These are phyloP conservation scores for Spinus pinus DNA, from an alignment of 2,797 vertebrate genomes.

Conservation along the genomic window DNA sequence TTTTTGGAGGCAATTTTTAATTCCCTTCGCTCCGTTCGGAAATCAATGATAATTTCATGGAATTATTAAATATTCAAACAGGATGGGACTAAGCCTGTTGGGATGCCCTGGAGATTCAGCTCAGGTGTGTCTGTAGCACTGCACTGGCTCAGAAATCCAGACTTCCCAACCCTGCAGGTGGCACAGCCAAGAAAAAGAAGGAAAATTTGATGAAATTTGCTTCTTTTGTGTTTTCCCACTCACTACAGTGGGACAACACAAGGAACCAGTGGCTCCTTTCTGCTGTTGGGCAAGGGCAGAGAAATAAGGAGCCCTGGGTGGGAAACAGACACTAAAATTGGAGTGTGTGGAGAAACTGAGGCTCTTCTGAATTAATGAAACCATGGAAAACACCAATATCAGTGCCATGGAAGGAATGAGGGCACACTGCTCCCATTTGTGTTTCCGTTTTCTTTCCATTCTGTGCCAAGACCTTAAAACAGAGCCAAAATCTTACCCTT, in stretches of 20 bases:
- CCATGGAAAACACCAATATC: rapidly evolving
- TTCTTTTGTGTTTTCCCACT: background rate
- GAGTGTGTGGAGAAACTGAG: background rate
- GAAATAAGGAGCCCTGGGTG: background rate
- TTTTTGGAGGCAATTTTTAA: slow-evolving; percentile 56
- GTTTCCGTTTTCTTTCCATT: background rate
- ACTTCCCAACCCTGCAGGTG: background rate
- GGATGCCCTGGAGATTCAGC: background rate
- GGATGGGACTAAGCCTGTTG: background rate
- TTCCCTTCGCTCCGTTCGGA: background rate
- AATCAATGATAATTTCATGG: background rate
- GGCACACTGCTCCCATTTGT: background rate
- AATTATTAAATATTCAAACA: background rate
- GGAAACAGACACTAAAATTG: background rate
- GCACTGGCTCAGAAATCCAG: background rate
- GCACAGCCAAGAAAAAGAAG: background rate
- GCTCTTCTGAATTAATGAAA: background rate
- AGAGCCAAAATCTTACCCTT: background rate
- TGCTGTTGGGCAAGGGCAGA: background rate
- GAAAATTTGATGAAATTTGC: background rate
- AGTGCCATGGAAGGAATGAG: background rate
- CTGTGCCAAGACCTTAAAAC: background rate
- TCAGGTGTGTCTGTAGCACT: background rate
- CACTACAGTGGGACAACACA: background rate
- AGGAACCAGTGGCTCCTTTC: background rate